Percentiles rank a stretch among this genome's conserved stretches.
phyloP scores from a whole-genome alignment of 2,888 invertebrate genomes.

The Phania funesta region DNA sequence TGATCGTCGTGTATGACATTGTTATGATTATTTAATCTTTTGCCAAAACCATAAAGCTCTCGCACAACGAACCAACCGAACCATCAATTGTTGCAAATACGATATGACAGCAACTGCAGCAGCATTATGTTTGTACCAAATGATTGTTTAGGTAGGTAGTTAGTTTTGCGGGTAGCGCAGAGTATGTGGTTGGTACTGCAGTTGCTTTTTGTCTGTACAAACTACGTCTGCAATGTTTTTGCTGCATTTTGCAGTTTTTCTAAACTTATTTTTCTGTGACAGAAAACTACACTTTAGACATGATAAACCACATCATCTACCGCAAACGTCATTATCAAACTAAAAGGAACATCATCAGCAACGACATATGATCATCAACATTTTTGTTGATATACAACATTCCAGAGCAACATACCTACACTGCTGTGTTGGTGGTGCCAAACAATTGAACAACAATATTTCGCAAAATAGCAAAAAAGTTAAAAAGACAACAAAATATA shows the following conservation, averaged over 20 bases:
- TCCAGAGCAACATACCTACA: conserved; percentile 51
- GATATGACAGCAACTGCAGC: conserved; percentile 9
- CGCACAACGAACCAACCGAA: not conserved
- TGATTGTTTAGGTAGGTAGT: not conserved
- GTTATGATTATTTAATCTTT: conserved; percentile 62
- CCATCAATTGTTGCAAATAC: conserved; percentile 39
- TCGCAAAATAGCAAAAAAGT: conserved; percentile 13
- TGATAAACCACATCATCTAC: conserved; percentile 58
- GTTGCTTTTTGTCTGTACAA: not conserved
- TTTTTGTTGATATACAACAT: conserved; percentile 37
- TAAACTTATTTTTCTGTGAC: conserved; percentile 34
- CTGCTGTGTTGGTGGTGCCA: no score
- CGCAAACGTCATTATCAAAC: conserved; percentile 38
- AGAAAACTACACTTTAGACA: conserved; percentile 61
- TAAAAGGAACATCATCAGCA: conserved; percentile 19
- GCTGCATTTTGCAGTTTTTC: conserved; percentile 10
- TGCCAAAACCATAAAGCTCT: conserved; percentile 52
- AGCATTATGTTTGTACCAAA: conserved; percentile 1
- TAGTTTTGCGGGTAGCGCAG: not conserved
- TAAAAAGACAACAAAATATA: not conserved
- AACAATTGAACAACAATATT: conserved; percentile 34
- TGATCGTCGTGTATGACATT: conserved; percentile 40
- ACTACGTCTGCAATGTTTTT: conserved; percentile 31
- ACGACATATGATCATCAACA: conserved; percentile 20
- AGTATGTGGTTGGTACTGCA: not conserved